Conservation (phyloP, 2,113 vertebrate genomes). For the Phoenicopterus ruber region DNA sequence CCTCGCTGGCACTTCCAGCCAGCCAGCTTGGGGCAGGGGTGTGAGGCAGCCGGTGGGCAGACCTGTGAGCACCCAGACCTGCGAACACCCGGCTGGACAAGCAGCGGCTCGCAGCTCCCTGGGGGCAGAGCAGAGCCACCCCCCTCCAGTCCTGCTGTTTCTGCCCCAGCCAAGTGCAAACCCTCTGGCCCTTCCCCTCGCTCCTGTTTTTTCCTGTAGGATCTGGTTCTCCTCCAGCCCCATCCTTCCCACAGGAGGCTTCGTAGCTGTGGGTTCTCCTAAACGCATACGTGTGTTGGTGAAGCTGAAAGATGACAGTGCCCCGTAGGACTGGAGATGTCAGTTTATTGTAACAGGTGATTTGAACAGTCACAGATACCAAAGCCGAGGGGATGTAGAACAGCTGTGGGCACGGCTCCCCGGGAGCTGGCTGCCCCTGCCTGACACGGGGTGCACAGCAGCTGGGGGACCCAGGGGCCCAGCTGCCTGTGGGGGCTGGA, state of each 20-base stretch:
- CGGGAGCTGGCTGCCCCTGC: background rate
- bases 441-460: background rate
- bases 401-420: conserved; percentile 37
- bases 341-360: conserved; percentile 56
- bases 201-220: background rate
- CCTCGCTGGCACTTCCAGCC: background rate
- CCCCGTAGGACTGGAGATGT: conserved; percentile 23
- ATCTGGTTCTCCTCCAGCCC: background rate
- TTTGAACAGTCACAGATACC: conserved; percentile 64
- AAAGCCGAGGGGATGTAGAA: conserved; percentile 25
- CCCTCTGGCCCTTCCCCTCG: background rate
- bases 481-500: background rate
- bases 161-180: fast-evolving
- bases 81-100: background rate
- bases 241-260: background rate
- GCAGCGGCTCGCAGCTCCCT: background rate
- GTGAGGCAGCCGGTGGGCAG: background rate
- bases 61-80: no score
- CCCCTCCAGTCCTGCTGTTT: fast-evolving
- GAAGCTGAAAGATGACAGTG: background rate
- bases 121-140: background rate
- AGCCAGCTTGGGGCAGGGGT: background rate
- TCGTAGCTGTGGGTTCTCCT: background rate
- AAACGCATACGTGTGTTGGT: fast-evolving
- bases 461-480: background rate